A percentile compares a stretch with the other conserved stretches of the same genome.
Evolutionary conservation across 1,140 invertebrate species (phyloP).

Genomic region (Teleogryllus occipitalis): DNA sequence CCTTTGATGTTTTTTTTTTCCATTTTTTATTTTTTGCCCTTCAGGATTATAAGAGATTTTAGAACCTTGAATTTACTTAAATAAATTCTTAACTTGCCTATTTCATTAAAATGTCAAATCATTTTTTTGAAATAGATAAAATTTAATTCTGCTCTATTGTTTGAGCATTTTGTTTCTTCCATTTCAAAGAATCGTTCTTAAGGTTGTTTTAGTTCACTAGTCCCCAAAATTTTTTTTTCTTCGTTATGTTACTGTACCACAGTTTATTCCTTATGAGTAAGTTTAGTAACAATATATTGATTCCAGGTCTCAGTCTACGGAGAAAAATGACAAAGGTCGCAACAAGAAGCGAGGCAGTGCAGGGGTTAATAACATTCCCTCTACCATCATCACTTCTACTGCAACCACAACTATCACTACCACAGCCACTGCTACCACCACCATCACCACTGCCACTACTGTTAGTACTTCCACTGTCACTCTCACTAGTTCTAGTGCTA

Average conservation of each 20-base stretch:
- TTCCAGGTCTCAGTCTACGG: constrained; percentile 39
- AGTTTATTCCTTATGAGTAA: too few relatives aligned
- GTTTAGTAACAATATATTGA: neutral
- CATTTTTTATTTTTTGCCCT: too few relatives aligned
- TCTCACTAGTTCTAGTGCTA: neutral
- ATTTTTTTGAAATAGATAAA: neutral
- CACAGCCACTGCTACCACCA: neutral
- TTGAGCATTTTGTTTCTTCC: neutral
- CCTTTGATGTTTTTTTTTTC: neutral
- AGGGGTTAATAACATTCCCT: constrained; percentile 31
- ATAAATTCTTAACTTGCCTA: neutral
- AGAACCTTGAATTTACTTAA: too few relatives aligned
- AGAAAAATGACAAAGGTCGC: constrained; percentile 37
- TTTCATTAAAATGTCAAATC: neutral
- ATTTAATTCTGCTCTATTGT: neutral
- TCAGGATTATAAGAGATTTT: too few relatives aligned
- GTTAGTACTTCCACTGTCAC: neutral
- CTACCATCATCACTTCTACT: neutral
- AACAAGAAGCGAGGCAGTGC: constrained; percentile 36
- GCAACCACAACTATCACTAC: constrained; percentile 29
- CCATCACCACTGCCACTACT: neutral
- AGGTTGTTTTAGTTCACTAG: too few relatives aligned
- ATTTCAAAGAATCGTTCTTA: too few relatives aligned
- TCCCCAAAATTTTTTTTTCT: too few relatives aligned
- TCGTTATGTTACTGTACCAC: too few relatives aligned